Evolutionary conservation across 2,113 vertebrate species (phyloP), one percentile per base, ranked within the genome.

Genomic region (Lagopus muta): DNA sequence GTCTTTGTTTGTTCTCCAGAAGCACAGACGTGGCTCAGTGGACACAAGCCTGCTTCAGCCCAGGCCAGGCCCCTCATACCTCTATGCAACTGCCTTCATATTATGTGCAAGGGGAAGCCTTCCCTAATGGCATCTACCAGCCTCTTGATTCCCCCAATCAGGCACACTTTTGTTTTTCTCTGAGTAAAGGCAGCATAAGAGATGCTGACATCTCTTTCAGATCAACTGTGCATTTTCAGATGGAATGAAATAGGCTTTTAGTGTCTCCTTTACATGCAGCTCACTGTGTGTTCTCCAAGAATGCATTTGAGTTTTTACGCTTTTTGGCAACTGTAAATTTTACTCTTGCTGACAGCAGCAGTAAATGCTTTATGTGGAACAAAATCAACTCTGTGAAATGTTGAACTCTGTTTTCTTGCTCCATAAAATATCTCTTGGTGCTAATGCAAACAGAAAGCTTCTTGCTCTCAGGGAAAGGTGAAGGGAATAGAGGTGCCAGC

Each of bases 271-370:
- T 90, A 94, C 87, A 96, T 92, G 89, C 82, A 94, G 82, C 82
- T 95, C 87, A 74, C 91, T 93, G 13, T 45, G 89, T 34, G 86
- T 90, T 95, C 91, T 96, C 80, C 82, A 91, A 92, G 66, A 95
- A 74, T 43, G 74, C 77, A 86, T 94, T 77, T 84, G 82, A 95
- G 95, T 93, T 95, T 93, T 93, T 90, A 95, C 10, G n/a, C 87
- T 96, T 91, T 94, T 94, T 95, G 94, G 92, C 89, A 96, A 95
- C 91, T 85, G 89, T 91, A 97, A 94, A 96, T 96, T 95, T 91
- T 95, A 82, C 77, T 93, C 91, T 86, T 95, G 94, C 92, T 96
- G 96, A 96, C 94, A 96, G 93, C 82, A 97, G 96, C 87, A 92
- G 96, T 93, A 96, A 97, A 94, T 93, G 94, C 92, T 95, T 93